Percentiles rank a stretch among this genome's conserved stretches.
Conservation (phyloP, 2,113 vertebrate genomes). For the Menura novaehollandiae region DNA sequence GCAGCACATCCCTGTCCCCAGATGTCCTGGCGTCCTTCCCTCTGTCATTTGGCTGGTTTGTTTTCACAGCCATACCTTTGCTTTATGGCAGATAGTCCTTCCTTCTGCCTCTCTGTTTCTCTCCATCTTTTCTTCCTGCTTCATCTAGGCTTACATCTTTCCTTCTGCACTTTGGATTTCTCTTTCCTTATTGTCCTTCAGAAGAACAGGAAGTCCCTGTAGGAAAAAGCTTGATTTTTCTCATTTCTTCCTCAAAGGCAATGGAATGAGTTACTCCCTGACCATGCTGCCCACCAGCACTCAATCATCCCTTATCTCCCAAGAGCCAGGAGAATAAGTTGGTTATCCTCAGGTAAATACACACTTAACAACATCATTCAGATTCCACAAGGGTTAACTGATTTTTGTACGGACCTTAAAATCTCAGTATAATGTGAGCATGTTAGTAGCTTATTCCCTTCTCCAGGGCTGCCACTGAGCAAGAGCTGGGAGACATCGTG, state of each 20-base stretch:
- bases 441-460: background rate
- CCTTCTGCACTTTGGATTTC: background rate
- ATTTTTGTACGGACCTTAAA: background rate
- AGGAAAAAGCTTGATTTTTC: background rate
- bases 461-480: background rate
- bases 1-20: background rate
- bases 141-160: background rate
- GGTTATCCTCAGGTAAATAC: background rate
- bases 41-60: background rate
- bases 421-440: rapidly evolving
- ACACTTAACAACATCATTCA: background rate
- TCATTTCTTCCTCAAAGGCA: background rate
- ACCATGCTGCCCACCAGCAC: background rate
- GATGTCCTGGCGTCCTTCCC: rapidly evolving
- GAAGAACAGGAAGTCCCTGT: background rate
- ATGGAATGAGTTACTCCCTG: background rate
- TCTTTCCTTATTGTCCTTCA: background rate
- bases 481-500: background rate
- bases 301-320: background rate
- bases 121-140: background rate
- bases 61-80: background rate
- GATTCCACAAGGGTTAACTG: background rate
- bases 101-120: background rate
- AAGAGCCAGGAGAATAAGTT: background rate
- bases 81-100: background rate